A percentile compares a stretch with the other conserved stretches of the same genome.
These are phyloP conservation scores for Pammene fasciana DNA, from an alignment of 2,888 invertebrate species.

Conservation along the genomic window DNA sequence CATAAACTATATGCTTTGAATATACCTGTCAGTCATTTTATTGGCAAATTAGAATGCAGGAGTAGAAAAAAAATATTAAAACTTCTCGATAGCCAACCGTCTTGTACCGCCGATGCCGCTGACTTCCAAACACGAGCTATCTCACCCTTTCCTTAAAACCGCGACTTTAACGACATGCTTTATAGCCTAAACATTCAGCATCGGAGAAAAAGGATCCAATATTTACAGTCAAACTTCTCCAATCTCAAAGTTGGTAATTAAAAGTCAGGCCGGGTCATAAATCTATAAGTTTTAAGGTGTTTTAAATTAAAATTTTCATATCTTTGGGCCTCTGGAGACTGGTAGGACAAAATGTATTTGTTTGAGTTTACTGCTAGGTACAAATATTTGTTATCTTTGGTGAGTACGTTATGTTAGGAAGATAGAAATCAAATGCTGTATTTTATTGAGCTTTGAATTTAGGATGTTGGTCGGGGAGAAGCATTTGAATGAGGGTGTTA, in stretches of 20 bases:
- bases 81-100: no score
- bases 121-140: background rate
- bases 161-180: slow-evolving; percentile 17
- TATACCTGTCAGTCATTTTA: no score
- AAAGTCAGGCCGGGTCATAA: slow-evolving; percentile 52
- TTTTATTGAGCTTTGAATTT: background rate
- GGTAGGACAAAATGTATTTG: slow-evolving; percentile 13
- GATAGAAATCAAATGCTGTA: background rate
- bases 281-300: slow-evolving; percentile 73
- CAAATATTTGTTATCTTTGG: slow-evolving; percentile 13
- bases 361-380: slow-evolving; percentile 5
- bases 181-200: slow-evolving; percentile 9
- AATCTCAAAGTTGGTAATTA: slow-evolving; percentile 46
- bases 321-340: slow-evolving; percentile 42
- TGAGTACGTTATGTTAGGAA: background rate
- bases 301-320: slow-evolving; percentile 71
- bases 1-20: no score
- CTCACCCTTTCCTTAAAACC: background rate
- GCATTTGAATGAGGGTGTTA: no score
- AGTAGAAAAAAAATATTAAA: no score
- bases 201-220: slow-evolving; percentile 35
- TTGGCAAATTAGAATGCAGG: no score
- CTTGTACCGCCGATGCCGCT: no score
- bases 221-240: slow-evolving; percentile 45
- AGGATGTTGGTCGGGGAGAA: background rate